Conservation (phyloP, 2,797 vertebrate genomes). For the Chaenodraco wilsoni region DNA sequence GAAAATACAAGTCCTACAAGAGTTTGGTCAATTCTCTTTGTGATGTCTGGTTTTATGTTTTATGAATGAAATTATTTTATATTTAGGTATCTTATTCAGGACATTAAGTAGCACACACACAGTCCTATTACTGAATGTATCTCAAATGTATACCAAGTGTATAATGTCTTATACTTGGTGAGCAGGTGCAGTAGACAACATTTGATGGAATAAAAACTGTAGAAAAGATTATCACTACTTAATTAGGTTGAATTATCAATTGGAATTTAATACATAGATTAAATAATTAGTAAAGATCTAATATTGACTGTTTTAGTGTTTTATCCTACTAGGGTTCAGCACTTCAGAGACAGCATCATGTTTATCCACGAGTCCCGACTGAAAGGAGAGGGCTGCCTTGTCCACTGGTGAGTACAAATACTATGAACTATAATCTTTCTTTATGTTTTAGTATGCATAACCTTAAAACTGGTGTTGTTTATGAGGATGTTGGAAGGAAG, state of each 20-base stretch:
- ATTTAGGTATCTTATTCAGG: background rate
- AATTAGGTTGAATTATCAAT: background rate
- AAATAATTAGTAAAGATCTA: background rate
- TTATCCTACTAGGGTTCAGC: constrained; percentile 82
- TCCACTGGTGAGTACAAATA: constrained; percentile 88
- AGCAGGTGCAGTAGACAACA: background rate
- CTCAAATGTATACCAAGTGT: background rate
- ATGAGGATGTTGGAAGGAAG: constrained; percentile 1
- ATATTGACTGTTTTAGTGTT: background rate
- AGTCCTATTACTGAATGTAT: background rate
- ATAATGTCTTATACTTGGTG: background rate
- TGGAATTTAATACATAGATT: background rate
- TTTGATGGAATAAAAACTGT: background rate
- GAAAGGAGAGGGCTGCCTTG: constrained; percentile 90
- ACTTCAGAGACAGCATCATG: constrained; percentile 93
- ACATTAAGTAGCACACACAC: background rate
- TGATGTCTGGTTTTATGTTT: background rate
- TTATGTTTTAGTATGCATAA: background rate
- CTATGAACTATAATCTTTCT: background rate
- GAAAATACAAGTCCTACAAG: background rate
- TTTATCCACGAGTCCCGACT: constrained; percentile 93
- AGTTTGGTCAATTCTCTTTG: no score
- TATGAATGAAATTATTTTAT: background rate
- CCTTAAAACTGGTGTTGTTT: constrained; percentile 13
- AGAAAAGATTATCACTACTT: background rate